Conservation (phyloP, 1,140 invertebrate species). For the Formica exsecta region DNA sequence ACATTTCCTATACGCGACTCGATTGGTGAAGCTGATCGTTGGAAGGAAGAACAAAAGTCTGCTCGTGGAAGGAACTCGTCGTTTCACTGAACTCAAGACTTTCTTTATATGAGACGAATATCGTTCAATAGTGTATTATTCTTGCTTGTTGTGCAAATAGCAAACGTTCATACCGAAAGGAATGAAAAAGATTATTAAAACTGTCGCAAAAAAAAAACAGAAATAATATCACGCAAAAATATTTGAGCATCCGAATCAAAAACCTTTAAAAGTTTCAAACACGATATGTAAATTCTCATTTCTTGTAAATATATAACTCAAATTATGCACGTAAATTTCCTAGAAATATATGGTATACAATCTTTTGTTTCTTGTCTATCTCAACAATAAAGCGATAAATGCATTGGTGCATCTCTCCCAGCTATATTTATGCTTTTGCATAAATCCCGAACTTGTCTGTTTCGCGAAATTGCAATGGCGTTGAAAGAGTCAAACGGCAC, state of each 20-base stretch:
- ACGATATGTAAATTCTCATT: background rate
- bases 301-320: background rate
- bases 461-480: constrained; percentile 3
- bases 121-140: constrained; percentile 9
- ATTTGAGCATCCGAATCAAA: background rate
- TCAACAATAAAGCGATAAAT: background rate
- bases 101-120: constrained; percentile 19
- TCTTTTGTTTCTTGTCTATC: background rate
- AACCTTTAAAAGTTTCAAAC: background rate
- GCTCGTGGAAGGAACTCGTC: background rate
- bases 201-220: background rate
- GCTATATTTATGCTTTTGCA: background rate
- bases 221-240: background rate
- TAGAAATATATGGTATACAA: background rate
- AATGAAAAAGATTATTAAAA: constrained; percentile 1
- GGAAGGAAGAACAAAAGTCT: background rate
- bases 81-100: background rate
- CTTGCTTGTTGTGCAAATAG: background rate
- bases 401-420: background rate
- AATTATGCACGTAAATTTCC: background rate
- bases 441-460: constrained; percentile 40
- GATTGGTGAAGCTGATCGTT: constrained; percentile 5
- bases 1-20: background rate
- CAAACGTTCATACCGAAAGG: background rate
- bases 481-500: constrained; percentile 38